phyloP scores from a whole-genome alignment of 1,140 invertebrate genomes.

The Halesus radiatus region DNA sequence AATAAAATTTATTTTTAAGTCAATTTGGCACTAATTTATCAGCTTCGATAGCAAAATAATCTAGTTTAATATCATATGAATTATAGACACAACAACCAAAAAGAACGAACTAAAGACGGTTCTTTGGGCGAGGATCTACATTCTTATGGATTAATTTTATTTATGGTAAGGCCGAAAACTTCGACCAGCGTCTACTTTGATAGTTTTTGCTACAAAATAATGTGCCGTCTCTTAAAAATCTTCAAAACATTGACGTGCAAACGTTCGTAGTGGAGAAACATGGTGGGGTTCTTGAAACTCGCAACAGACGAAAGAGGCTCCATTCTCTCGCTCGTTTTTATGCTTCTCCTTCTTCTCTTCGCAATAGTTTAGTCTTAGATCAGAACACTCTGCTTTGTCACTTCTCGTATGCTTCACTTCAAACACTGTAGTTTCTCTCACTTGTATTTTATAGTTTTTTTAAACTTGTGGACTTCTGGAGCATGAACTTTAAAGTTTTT shows the following conservation, averaged over 20 bases:
- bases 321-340: conserved; percentile 22
- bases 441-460: not conserved
- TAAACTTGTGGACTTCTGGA: not conserved
- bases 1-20: conserved; percentile 2
- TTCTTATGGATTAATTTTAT: conserved; percentile 10
- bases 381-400: not conserved
- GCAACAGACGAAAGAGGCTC: not conserved
- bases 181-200: not conserved
- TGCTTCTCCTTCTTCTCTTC: not conserved
- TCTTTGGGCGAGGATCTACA: conserved; percentile 25
- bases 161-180: conserved; percentile 15
- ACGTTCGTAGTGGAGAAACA: conserved; percentile 20
- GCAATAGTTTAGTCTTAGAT: not conserved
- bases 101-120: conserved; percentile 18
- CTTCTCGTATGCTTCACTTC: not conserved
- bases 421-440: not conserved
- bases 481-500: not conserved
- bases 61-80: conserved; percentile 3
- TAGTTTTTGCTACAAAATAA: conserved; percentile 37
- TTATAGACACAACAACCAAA: conserved; percentile 9
- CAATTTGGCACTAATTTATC: conserved; percentile 35
- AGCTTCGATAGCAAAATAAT: not conserved
- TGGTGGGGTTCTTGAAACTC: not conserved
- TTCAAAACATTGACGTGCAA: conserved; percentile 37
- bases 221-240: conserved; percentile 35